These are phyloP conservation scores for Neocrepidodera transversa DNA, from an alignment of 2,888 invertebrate species.

Conservation along the genomic window DNA sequence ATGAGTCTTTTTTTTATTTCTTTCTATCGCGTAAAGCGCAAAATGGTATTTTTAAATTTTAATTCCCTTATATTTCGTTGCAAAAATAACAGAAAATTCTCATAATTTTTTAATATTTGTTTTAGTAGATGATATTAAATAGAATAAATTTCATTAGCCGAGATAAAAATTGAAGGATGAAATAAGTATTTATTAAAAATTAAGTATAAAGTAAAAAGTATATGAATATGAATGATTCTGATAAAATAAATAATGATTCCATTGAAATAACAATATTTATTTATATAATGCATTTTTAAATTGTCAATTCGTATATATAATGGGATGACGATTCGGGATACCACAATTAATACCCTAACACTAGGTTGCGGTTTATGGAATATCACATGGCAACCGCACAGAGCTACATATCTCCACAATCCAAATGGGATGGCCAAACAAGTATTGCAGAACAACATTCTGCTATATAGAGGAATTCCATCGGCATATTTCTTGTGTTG, in stretches of 20 bases:
- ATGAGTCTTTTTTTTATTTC: slow-evolving; percentile 3
- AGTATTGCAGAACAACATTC: slow-evolving; percentile 29
- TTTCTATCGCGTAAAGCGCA: background rate
- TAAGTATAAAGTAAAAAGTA: too few relatives aligned
- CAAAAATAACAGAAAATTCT: background rate
- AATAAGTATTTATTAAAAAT: too few relatives aligned
- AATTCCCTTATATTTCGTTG: background rate
- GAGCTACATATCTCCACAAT: slow-evolving; percentile 25
- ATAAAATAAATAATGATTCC: too few relatives aligned
- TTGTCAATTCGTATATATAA: too few relatives aligned
- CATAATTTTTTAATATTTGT: too few relatives aligned
- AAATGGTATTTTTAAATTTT: background rate
- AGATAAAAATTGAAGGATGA: too few relatives aligned
- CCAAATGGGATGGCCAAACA: slow-evolving; percentile 31
- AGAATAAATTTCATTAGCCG: too few relatives aligned
- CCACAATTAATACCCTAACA: slow-evolving; percentile 32
- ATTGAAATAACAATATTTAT: too few relatives aligned
- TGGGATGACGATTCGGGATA: background rate
- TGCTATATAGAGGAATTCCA: slow-evolving; percentile 29
- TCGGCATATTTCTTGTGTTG: slow-evolving; percentile 33
- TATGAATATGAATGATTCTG: too few relatives aligned
- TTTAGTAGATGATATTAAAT: too few relatives aligned
- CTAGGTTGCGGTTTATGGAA: slow-evolving; percentile 24
- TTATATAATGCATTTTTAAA: too few relatives aligned
- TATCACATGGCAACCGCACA: slow-evolving; percentile 24